Evolutionary conservation across 1,140 invertebrate genomes (phyloP).

Genomic region (Drosophila pandora): DNA sequence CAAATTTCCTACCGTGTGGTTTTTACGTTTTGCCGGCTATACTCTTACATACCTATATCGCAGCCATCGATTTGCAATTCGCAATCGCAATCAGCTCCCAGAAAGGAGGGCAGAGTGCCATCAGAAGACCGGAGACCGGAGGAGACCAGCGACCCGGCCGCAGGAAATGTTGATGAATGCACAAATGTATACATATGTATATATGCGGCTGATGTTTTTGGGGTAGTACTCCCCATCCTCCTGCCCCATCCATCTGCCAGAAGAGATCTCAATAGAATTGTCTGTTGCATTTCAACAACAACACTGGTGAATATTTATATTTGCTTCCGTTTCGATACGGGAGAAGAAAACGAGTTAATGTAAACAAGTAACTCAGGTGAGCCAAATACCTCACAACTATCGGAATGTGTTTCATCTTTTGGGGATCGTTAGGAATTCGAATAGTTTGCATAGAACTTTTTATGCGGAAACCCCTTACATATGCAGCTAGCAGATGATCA

Average conservation of each 20-base stretch:
- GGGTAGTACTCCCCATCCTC: neutral
- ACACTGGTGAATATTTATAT: constrained; percentile 68
- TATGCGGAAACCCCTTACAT: constrained; percentile 16
- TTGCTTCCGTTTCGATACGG: constrained; percentile 18
- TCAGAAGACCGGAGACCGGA: constrained; percentile 2
- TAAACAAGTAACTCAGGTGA: constrained; percentile 33
- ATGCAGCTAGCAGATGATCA: constrained; percentile 32
- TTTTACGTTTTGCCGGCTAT: constrained; percentile 61
- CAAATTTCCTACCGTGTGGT: constrained; percentile 81
- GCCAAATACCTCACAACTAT: neutral
- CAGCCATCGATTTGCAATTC: constrained; percentile 78
- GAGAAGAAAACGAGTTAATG: constrained; percentile 10
- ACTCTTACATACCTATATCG: constrained; percentile 35
- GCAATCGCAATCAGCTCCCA: constrained; percentile 74
- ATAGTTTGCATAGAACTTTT: constrained; percentile 21
- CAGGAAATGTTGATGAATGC: constrained; percentile 54
- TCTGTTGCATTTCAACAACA: constrained; percentile 53
- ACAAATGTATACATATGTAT: constrained; percentile 31
- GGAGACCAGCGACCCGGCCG: constrained; percentile 25
- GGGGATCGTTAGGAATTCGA: constrained; percentile 2
- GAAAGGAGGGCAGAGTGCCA: constrained; percentile 29
- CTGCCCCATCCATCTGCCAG: neutral
- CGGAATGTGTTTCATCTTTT: constrained; percentile 9
- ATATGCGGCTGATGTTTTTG: neutral
- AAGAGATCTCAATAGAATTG: constrained; percentile 23